These are phyloP conservation scores for Cydia fagiglandana DNA, from an alignment of 1,140 invertebrate species.

Conservation along the genomic window DNA sequence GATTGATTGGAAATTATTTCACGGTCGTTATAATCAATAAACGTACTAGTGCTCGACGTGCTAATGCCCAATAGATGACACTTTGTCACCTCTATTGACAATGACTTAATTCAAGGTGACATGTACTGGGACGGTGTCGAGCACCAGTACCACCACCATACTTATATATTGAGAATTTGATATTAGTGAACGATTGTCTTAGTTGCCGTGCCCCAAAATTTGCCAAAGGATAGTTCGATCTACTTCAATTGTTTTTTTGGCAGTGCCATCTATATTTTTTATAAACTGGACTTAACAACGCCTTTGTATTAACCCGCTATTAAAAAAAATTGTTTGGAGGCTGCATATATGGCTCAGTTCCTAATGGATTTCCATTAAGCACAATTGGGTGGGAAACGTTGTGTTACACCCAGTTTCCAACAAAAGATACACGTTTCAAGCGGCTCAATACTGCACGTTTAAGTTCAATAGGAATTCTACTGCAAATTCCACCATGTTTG, in stretches of 20 bases:
- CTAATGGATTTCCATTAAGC: slow-evolving; percentile 23
- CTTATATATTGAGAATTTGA: too few relatives aligned
- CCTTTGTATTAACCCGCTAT: neutral
- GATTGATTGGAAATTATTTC: neutral
- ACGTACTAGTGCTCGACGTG: neutral
- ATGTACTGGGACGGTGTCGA: too few relatives aligned
- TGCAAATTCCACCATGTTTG: neutral
- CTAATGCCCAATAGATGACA: too few relatives aligned
- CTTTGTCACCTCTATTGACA: too few relatives aligned
- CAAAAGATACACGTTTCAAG: neutral
- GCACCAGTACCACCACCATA: too few relatives aligned
- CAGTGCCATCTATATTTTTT: too few relatives aligned
- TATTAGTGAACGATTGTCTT: too few relatives aligned
- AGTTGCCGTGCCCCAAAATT: too few relatives aligned
- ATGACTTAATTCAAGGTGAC: too few relatives aligned
- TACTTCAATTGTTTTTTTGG: too few relatives aligned
- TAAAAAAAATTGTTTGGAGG: neutral
- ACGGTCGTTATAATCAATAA: neutral
- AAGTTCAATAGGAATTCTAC: neutral
- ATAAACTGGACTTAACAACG: too few relatives aligned
- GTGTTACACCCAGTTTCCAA: neutral
- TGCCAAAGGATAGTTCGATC: too few relatives aligned
- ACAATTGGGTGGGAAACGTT: slow-evolving; percentile 7
- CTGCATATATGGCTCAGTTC: neutral
- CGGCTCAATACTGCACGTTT: neutral